These are phyloP conservation scores for Tuberolachnus salignus DNA, from an alignment of 2,888 invertebrate species.

Conservation along the genomic window DNA sequence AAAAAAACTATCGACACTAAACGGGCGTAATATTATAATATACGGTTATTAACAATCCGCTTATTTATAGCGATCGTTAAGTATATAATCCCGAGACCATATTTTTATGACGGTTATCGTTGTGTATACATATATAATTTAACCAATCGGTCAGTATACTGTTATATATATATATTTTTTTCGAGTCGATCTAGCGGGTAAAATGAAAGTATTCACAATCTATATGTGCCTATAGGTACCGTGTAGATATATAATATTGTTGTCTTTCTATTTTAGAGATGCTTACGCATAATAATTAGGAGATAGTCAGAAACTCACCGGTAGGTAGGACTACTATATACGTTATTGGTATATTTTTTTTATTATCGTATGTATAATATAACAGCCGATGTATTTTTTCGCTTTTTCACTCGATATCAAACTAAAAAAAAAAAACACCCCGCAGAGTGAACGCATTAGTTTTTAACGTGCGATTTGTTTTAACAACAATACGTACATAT, in stretches of 20 bases:
- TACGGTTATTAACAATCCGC: slow-evolving; percentile 10
- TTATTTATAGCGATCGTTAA: not conserved
- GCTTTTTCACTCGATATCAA: too few relatives aligned
- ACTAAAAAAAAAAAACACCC: too few relatives aligned
- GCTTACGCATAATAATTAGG: not conserved
- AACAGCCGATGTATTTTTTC: too few relatives aligned
- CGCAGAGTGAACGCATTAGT: too few relatives aligned
- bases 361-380: too few relatives aligned
- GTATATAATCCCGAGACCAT: not conserved
- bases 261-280: slow-evolving; percentile 5
- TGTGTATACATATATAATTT: not conserved
- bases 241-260: not conserved
- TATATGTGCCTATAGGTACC: not conserved
- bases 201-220: slow-evolving; percentile 20
- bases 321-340: too few relatives aligned
- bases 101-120: not conserved
- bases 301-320: not conserved
- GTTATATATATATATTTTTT: too few relatives aligned
- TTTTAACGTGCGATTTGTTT: too few relatives aligned
- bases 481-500: too few relatives aligned
- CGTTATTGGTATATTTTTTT: too few relatives aligned
- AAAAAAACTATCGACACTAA: not conserved
- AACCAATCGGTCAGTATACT: too few relatives aligned
- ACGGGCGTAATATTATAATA: too few relatives aligned
- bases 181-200: not conserved